These are phyloP conservation scores for Schizopygopsis pylzovi DNA, from an alignment of 2,797 vertebrate genomes.

Conservation along the genomic window DNA sequence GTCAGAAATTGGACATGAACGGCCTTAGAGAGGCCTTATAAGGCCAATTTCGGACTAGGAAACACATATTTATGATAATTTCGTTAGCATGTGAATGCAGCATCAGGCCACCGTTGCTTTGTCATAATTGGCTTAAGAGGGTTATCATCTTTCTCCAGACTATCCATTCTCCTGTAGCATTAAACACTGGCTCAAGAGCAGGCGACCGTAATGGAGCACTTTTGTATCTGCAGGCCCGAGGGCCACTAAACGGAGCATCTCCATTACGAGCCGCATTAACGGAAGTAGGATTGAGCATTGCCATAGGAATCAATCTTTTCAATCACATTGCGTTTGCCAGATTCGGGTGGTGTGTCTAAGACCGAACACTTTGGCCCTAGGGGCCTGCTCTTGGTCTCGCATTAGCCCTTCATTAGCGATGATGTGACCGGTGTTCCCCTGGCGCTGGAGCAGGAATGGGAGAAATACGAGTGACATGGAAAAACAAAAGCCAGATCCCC, in stretches of 20 bases:
- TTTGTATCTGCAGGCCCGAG: constrained; percentile 39
- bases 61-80: too few relatives aligned
- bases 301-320: constrained; percentile 46
- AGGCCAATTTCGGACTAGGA: too few relatives aligned
- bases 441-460: neutral
- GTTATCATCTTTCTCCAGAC: constrained; percentile 48
- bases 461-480: constrained; percentile 35
- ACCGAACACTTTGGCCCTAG: constrained; percentile 30
- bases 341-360: constrained; percentile 18
- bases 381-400: constrained; percentile 38
- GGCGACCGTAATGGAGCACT: constrained; percentile 42
- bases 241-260: constrained; percentile 41
- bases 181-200: constrained; percentile 24
- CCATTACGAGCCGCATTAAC: constrained; percentile 37
- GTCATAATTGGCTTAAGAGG: constrained; percentile 44
- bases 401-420: constrained; percentile 39
- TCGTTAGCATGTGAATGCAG: too few relatives aligned
- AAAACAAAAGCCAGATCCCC: constrained; percentile 41
- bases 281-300: constrained; percentile 29
- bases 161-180: constrained; percentile 36
- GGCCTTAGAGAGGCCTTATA: too few relatives aligned
- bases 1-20: too few relatives aligned
- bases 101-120: constrained; percentile 15
- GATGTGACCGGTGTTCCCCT: constrained; percentile 20
- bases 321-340: constrained; percentile 24